phyloP scores from a whole-genome alignment of 2,888 invertebrate species.

The Plemyria rubiginata region DNA sequence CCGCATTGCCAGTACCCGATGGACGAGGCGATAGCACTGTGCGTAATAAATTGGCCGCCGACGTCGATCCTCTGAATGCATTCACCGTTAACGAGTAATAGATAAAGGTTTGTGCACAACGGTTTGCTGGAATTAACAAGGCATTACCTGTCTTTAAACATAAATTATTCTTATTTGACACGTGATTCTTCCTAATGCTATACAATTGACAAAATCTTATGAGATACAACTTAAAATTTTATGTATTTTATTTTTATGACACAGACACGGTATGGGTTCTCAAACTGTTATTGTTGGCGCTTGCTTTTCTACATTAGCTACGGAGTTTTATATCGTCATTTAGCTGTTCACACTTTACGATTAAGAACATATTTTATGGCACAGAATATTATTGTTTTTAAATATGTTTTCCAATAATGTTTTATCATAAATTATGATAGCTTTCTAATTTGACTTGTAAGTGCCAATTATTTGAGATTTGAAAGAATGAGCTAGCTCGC shows the following conservation, averaged over 20 bases:
- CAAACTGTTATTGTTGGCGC: constrained; percentile 10
- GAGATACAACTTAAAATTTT: neutral
- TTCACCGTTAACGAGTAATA: constrained; percentile 70
- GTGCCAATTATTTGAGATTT: constrained; percentile 25
- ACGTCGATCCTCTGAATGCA: constrained; percentile 64
- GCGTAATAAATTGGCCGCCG: constrained; percentile 74
- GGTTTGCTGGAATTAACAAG: constrained; percentile 24
- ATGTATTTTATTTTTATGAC: neutral
- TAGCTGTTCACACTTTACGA: constrained; percentile 26
- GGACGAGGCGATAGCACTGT: constrained; percentile 62
- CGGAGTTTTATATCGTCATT: constrained; percentile 16
- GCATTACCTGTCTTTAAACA: constrained; percentile 21
- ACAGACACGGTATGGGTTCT: neutral
- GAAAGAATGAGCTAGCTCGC: constrained; percentile 32
- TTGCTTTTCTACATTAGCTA: constrained; percentile 16
- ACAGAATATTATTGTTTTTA: constrained; percentile 14
- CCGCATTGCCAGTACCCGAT: constrained; percentile 55
- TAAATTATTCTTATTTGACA: constrained; percentile 26
- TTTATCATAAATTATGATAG: constrained; percentile 12
- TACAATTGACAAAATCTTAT: neutral
- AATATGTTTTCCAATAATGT: constrained; percentile 5
- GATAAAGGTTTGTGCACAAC: constrained; percentile 38
- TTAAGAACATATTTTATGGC: constrained; percentile 9
- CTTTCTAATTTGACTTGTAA: constrained; percentile 7
- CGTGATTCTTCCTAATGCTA: neutral